Base-by-base conservation (phyloP, 2,888 invertebrate species). In the Apamea monoglypha region DNA sequence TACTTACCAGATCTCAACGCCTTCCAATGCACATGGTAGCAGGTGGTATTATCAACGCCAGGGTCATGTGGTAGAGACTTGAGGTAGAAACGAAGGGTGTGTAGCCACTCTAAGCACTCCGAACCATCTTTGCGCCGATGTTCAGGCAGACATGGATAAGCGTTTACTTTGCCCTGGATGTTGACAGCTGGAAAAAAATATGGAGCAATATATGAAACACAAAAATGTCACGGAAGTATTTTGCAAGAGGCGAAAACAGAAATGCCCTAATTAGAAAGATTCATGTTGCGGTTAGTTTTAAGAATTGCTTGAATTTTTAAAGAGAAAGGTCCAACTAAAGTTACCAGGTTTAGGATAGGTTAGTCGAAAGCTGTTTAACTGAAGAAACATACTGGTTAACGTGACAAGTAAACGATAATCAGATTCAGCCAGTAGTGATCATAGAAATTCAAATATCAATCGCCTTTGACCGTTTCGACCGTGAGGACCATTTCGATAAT, bases 11-110 rank as follows among this genome's bases (percentile, higher is more conserved):
- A 96, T 16, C 97, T 96, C 12, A 99, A 94, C 4, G 98, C 98
- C 90, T 98, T 97, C 99, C 99, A 99, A 61, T 98, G 97, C 0
- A 99, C 96, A 66, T 98, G 98, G 92, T 99, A 99, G 92, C 99
- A 99, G n/a, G 98, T 97, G 64, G 98, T 98, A 70, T 97, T 97
- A 29, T 97, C 97, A 59, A 97, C 96, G 3, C 96, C 92, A 89
- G 95, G 97, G 94, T 96, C 97, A 88, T 89, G 96, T 0, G 96
- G 95, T 25, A 97, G 95, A 71, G 97, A 97, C 90, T 97, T 97
- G 87, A 99, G 96, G 89, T 98, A 98, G 63, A 99, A 96, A 0
- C 98, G 97, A 0, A 98, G 98, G 14, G 97, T 96, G 81, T 98
- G 97, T 90, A 98, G 97, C 99, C 99, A 99, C 93, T 99, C 99